A percentile compares a stretch with the other conserved stretches of the same genome.
phyloP scores from a whole-genome alignment of 2,797 vertebrate species.

The Rhynchonycteris naso region DNA sequence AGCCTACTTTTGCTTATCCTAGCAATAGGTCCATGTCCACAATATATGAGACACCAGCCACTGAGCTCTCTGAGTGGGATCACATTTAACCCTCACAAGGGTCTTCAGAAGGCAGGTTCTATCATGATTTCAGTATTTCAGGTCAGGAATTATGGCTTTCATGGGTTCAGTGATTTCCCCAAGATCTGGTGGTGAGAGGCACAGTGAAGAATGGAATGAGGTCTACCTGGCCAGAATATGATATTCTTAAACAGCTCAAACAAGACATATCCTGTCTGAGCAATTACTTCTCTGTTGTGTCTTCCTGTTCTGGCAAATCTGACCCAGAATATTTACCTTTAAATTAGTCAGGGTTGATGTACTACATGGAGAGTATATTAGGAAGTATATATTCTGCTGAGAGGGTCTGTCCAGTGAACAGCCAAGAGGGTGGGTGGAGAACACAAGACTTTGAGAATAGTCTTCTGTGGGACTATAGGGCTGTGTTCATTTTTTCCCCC shows the following conservation, averaged over 20 bases:
- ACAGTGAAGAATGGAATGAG: too few relatives aligned
- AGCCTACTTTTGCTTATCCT: not conserved
- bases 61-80: not conserved
- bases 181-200: not conserved
- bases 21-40: not conserved
- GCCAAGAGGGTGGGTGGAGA: not conserved
- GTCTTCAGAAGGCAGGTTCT: not conserved
- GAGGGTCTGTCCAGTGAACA: not conserved
- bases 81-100: not conserved
- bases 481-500: not conserved
- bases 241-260: not conserved
- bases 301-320: not conserved
- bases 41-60: not conserved
- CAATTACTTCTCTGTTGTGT: not conserved
- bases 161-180: not conserved
- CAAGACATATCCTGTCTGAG: not conserved
- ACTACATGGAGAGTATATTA: not conserved
- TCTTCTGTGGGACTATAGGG: not conserved
- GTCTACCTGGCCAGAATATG: not conserved
- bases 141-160: not conserved
- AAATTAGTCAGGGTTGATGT: not conserved
- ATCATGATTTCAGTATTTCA: not conserved
- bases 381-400: not conserved
- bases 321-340: not conserved
- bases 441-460: not conserved